phyloP scores from a whole-genome alignment of 2,113 vertebrate genomes.

The Carlito syrichta region DNA sequence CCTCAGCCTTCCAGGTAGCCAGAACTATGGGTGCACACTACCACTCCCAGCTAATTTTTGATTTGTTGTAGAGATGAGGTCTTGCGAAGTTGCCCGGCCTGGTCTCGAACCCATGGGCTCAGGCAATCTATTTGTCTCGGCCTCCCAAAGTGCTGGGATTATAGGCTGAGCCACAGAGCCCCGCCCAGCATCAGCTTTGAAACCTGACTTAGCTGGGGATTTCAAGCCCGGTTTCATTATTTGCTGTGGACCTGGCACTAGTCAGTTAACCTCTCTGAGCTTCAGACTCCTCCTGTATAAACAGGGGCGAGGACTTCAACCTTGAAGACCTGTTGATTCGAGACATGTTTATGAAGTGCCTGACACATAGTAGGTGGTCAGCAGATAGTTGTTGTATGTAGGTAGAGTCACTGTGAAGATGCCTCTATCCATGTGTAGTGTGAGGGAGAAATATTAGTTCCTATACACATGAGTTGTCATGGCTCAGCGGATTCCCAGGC shows the following conservation, averaged over 20 bases:
- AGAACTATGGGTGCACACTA: too few relatives aligned
- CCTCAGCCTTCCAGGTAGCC: too few relatives aligned
- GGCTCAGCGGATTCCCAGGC: too few relatives aligned
- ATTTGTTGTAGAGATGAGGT: too few relatives aligned
- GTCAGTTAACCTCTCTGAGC: background rate
- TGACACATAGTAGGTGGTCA: too few relatives aligned
- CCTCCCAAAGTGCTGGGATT: too few relatives aligned
- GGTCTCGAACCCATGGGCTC: too few relatives aligned
- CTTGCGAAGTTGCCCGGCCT: too few relatives aligned
- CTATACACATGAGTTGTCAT: background rate
- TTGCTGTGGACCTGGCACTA: background rate
- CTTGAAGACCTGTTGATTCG: background rate
- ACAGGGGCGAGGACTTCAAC: background rate
- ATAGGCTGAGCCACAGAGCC: too few relatives aligned
- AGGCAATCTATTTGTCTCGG: too few relatives aligned
- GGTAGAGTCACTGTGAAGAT: background rate
- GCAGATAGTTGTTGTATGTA: background rate
- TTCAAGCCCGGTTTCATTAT: background rate
- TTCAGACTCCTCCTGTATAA: background rate
- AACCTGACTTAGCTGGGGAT: background rate
- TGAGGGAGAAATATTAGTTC: background rate
- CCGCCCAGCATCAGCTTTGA: too few relatives aligned
- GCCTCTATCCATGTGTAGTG: background rate
- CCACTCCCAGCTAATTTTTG: too few relatives aligned
- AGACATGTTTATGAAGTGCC: background rate